Percentiles rank a stretch among this genome's conserved stretches.
phyloP scores from a whole-genome alignment of 2,113 vertebrate species.

The Amazona vittata region DNA sequence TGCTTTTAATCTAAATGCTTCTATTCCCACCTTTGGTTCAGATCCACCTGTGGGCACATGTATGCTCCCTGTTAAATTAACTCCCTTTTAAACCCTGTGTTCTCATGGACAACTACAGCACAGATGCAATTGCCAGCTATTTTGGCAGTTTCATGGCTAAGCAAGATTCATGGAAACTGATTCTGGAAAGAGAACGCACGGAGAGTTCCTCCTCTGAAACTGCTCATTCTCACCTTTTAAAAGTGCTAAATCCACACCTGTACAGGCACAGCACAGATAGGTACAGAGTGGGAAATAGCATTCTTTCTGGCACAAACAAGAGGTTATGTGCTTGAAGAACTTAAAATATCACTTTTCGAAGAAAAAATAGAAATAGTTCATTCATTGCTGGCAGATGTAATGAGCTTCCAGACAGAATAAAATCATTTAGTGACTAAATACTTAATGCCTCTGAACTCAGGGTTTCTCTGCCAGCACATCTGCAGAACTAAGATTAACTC shows the following conservation, averaged over 20 bases:
- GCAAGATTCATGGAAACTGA: not conserved
- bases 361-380: not conserved
- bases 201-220: not conserved
- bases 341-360: not conserved
- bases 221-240: not conserved
- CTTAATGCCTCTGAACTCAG: not conserved
- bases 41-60: not conserved
- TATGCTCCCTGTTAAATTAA: not conserved
- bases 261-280: not conserved
- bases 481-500: not conserved
- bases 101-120: not conserved
- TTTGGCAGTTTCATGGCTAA: not conserved
- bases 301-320: not conserved
- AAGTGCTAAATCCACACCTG: not conserved
- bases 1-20: not conserved
- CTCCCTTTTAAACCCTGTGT: not conserved
- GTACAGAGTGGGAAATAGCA: not conserved
- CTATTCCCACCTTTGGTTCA: not conserved
- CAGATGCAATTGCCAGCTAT: not conserved
- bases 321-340: not conserved
- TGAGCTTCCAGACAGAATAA: not conserved
- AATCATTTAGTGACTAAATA: not conserved
- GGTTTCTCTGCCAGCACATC: not conserved
- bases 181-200: not conserved
- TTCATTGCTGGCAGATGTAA: not conserved